These are phyloP conservation scores for Nebria ingens DNA, from an alignment of 1,140 invertebrate genomes.

Conservation along the genomic window DNA sequence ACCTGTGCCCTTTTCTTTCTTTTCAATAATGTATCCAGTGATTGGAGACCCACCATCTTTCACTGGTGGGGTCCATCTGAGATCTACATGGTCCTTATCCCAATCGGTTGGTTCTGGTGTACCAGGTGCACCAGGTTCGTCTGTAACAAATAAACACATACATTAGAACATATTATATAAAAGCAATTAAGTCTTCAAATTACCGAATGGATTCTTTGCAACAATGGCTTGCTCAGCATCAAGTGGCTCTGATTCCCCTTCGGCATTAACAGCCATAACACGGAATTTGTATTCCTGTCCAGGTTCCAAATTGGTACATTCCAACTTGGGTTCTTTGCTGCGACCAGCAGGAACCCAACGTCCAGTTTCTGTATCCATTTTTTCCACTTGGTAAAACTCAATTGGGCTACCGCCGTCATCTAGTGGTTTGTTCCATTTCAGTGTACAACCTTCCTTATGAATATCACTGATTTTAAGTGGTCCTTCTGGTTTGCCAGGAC, in stretches of 20 bases:
- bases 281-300: conserved; percentile 96
- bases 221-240: conserved; percentile 80
- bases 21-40: conserved; percentile 88
- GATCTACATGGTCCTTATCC: conserved; percentile 89
- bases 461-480: conserved; percentile 81
- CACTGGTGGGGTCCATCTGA: conserved; percentile 81
- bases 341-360: conserved; percentile 75
- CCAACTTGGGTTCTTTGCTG: conserved; percentile 71
- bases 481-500: conserved; percentile 83
- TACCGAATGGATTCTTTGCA: conserved; percentile 96
- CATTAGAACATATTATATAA: not conserved
- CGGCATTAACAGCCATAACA: conserved; percentile 88
- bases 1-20: conserved; percentile 77
- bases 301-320: conserved; percentile 73
- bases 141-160: conserved; percentile 33
- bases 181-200: conserved; percentile 24
- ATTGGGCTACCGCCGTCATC: conserved; percentile 88
- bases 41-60: conserved; percentile 89
- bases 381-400: conserved; percentile 86
- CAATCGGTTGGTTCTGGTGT: conserved; percentile 83
- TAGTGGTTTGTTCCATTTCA: conserved; percentile 88
- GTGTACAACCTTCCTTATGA: conserved; percentile 83
- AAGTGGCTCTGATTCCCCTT: conserved; percentile 89
- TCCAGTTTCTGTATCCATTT: conserved; percentile 74
- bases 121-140: conserved; percentile 84